Evolutionary conservation across 2,797 vertebrate genomes (phyloP).

Genomic region (Leuciscus waleckii): DNA sequence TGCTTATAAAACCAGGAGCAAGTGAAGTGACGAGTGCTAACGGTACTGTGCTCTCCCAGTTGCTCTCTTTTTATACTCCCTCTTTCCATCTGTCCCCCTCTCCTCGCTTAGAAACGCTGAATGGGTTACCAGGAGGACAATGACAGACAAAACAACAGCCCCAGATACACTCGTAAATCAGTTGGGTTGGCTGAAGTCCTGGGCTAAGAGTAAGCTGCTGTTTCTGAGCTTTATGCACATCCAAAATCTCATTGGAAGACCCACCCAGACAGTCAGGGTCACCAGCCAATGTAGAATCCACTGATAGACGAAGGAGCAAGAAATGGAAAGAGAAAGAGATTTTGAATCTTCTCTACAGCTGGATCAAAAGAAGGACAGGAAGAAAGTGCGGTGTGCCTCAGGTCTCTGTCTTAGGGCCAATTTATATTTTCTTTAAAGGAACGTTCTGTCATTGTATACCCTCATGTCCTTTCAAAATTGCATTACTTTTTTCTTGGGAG

Average conservation of each 20-base stretch:
- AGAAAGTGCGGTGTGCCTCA: not conserved
- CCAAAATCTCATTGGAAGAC: not conserved
- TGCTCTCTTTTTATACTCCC: not conserved
- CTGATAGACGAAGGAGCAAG: not conserved
- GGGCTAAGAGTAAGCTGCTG: slow-evolving; percentile 21
- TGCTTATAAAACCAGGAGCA: slow-evolving; percentile 77
- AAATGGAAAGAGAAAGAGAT: slow-evolving; percentile 6
- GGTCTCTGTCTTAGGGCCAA: not conserved
- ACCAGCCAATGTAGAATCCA: not conserved
- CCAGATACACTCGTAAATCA: slow-evolving; percentile 68
- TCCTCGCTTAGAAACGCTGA: slow-evolving; percentile 60
- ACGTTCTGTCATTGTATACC: not conserved
- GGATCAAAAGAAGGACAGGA: not conserved
- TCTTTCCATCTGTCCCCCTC: slow-evolving; percentile 5
- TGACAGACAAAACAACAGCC: slow-evolving; percentile 71
- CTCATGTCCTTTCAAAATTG: not conserved
- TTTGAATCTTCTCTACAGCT: not conserved
- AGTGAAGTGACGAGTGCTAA: slow-evolving; percentile 68
- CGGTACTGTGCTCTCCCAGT: slow-evolving; percentile 44
- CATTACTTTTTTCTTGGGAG: not conserved
- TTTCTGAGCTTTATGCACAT: not conserved
- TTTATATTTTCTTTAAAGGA: slow-evolving; percentile 1
- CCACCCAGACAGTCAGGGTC: slow-evolving; percentile 37
- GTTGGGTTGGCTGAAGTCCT: slow-evolving; percentile 45
- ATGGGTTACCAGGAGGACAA: slow-evolving; percentile 69